phyloP scores from a whole-genome alignment of 2,797 vertebrate genomes.

The Ateles fusciceps region DNA sequence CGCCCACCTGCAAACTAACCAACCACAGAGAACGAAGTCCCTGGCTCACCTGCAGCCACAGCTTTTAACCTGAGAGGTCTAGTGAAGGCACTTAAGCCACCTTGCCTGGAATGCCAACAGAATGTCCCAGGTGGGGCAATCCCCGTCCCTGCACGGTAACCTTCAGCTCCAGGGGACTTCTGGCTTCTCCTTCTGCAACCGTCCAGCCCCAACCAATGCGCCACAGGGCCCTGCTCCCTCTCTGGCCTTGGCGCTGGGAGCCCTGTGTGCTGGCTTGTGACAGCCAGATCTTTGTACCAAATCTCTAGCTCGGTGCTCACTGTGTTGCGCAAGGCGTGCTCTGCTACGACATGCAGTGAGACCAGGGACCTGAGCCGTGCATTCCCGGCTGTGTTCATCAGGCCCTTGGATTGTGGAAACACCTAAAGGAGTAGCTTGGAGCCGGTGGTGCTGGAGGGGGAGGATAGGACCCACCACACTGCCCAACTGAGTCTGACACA shows the following conservation, averaged over 20 bases:
- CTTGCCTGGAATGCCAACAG: neutral
- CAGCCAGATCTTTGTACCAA: slow-evolving; percentile 64
- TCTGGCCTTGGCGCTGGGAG: slow-evolving; percentile 6
- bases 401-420: slow-evolving; percentile 41
- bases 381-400: neutral
- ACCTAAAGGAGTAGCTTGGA: slow-evolving; percentile 26
- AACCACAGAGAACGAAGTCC: neutral
- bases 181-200: slow-evolving; percentile 27
- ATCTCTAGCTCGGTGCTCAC: slow-evolving; percentile 48
- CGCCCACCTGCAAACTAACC: neutral
- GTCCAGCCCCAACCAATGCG: neutral
- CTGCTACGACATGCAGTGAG: slow-evolving; percentile 60
- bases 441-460: neutral
- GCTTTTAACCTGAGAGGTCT: neutral
- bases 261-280: slow-evolving; percentile 22
- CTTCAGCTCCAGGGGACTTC: neutral
- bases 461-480: neutral
- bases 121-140: neutral
- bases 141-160: neutral
- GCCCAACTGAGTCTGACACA: neutral
- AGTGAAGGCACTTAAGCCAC: neutral
- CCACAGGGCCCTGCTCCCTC: neutral
- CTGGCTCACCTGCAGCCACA: neutral
- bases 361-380: neutral
- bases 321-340: slow-evolving; percentile 44